Evolutionary conservation across 2,888 invertebrate species (phyloP), one percentile per base, ranked within the genome.

Genomic region (Acanthosepion pharaonis): DNA sequence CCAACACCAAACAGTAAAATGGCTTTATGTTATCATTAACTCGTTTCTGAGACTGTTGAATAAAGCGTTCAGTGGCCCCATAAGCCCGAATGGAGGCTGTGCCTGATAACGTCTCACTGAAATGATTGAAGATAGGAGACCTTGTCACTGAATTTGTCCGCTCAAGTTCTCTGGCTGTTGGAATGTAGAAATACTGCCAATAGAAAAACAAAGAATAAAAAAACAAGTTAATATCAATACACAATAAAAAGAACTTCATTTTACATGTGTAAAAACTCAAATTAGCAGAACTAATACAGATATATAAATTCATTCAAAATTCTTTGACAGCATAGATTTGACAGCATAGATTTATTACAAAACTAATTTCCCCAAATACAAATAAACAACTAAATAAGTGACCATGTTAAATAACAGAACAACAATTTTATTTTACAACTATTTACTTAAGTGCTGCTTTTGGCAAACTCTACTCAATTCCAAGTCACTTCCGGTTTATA

Each of bases 11-110:
- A 91, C 96, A 96, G 94, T 97, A 97, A 95, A 96, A 97, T 97
- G 99, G 99, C 92, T 98, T 98, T 98, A 99, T 99, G 95, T 97
- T 97, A 95, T 96, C 96, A 94, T 97, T 96, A 15, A 97, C 96
- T n/a, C 95, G 95, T 20, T 95, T 94, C 51, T 96, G 95, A 6
- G 96, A 96, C 48, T 95, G 95, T 92, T 94, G 49, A 49, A 95
- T 95, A 94, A 97, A 97, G n/a, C 96, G 95, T 6, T 95, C 94
- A 33, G 95, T 95, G 48, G 95, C 95, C 23, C 95, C 95, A 95
- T 96, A 97, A 6, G 97, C 97, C 94, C 97, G 92, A 95, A 97
- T 97, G 49, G 96, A 96, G 53, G 95, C 95, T 49, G 96, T 95
- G 1, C 97, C 97, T 5, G 98, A 98, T 48, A 97, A 94, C 11